phyloP scores from a whole-genome alignment of 2,888 invertebrate species.

The Achlya flavicornis region DNA sequence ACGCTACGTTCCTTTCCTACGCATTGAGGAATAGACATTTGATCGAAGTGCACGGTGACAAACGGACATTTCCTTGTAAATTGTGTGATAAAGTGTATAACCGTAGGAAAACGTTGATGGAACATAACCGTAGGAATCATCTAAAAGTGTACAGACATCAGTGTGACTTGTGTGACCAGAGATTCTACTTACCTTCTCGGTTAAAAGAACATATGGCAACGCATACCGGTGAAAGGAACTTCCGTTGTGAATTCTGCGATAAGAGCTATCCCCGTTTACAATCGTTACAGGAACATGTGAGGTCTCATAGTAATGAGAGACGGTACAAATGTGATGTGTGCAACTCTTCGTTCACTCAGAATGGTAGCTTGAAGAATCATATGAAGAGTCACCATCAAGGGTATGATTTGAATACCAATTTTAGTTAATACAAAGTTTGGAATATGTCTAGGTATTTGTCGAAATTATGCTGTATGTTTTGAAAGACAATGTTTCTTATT shows the following conservation, averaged over 20 bases:
- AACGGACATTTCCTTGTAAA: constrained; percentile 68
- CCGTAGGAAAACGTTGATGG: constrained; percentile 67
- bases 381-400: constrained; percentile 81
- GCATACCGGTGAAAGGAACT: constrained; percentile 81
- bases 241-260: constrained; percentile 82
- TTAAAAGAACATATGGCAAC: constrained; percentile 79
- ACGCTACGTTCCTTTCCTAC: constrained; percentile 67
- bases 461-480: too few species aligned
- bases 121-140: constrained; percentile 68
- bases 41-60: constrained; percentile 71
- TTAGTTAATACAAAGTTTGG: constrained; percentile 24
- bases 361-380: constrained; percentile 82
- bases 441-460: too few species aligned
- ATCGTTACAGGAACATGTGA: constrained; percentile 82
- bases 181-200: constrained; percentile 73
- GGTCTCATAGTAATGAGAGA: constrained; percentile 81
- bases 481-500: too few species aligned
- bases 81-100: constrained; percentile 72
- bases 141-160: constrained; percentile 69
- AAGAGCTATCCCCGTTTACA: constrained; percentile 84
- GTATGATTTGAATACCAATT: constrained; percentile 54
- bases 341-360: constrained; percentile 80
- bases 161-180: constrained; percentile 71
- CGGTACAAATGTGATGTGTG: constrained; percentile 81
- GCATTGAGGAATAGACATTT: constrained; percentile 66